Evolutionary conservation across 2,797 vertebrate genomes (phyloP).

Genomic region (Oreochromis mossambicus): DNA sequence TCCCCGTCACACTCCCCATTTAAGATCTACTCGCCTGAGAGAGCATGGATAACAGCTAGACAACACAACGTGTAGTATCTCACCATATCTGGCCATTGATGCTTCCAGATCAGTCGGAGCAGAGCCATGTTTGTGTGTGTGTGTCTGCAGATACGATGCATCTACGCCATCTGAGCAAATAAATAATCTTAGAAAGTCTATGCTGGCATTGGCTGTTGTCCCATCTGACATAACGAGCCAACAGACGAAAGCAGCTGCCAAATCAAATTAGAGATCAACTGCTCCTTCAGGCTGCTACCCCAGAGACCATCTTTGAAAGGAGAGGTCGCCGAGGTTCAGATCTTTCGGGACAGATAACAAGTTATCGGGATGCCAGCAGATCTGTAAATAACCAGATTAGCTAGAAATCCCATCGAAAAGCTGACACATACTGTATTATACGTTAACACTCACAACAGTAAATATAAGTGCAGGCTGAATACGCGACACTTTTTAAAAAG

Average conservation of each 20-base stretch:
- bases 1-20: neutral
- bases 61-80: neutral
- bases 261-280: neutral
- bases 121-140: neutral
- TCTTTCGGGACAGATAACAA: conserved; percentile 15
- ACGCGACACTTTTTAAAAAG: neutral
- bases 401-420: conserved; percentile 37
- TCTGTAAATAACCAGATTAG: conserved; percentile 10
- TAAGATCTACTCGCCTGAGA: neutral
- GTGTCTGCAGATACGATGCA: neutral
- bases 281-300: neutral
- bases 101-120: neutral
- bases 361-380: conserved; percentile 1
- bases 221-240: neutral
- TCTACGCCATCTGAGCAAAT: neutral
- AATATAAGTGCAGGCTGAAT: neutral
- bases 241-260: neutral
- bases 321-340: conserved; percentile 6
- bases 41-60: neutral
- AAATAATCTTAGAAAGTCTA: neutral
- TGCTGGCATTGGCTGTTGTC: neutral
- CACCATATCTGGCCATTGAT: neutral
- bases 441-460: conserved; percentile 7
- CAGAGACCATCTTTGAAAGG: neutral
- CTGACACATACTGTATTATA: neutral